phyloP scores from a whole-genome alignment of 2,888 invertebrate species.

The Mythimna albipuncta region DNA sequence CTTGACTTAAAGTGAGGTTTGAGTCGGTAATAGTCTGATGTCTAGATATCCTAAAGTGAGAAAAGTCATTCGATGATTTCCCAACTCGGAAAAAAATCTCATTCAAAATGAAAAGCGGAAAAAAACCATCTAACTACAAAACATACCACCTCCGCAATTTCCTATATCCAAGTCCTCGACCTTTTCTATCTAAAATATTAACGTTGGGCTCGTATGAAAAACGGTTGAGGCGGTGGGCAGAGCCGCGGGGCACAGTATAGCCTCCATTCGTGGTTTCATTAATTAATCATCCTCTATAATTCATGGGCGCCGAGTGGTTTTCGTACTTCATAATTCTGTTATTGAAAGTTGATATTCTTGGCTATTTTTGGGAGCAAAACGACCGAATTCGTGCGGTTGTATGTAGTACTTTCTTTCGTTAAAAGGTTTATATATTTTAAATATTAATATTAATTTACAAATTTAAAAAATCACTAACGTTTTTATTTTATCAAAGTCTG shows the following conservation, averaged over 20 bases:
- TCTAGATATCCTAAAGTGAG: too few species aligned
- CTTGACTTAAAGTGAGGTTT: too few species aligned
- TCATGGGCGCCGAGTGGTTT: slow-evolving; percentile 45
- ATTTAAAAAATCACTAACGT: too few species aligned
- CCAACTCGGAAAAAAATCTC: too few species aligned
- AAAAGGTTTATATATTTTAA: too few species aligned
- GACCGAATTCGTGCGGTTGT: neutral
- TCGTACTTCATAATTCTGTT: slow-evolving; percentile 50
- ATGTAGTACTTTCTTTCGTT: too few species aligned
- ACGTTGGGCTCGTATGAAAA: slow-evolving; percentile 66
- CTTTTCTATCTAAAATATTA: slow-evolving; percentile 69
- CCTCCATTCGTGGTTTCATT: slow-evolving; percentile 59
- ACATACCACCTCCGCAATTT: slow-evolving; percentile 27
- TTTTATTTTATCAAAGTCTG: too few species aligned
- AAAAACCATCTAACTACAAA: too few species aligned
- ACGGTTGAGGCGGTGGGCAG: slow-evolving; percentile 57
- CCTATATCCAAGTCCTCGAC: slow-evolving; percentile 33
- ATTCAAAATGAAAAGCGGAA: too few species aligned
- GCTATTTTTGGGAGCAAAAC: slow-evolving; percentile 9
- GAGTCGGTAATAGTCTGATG: too few species aligned
- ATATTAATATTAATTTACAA: too few species aligned
- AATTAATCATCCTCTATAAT: slow-evolving; percentile 63
- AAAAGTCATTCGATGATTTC: too few species aligned
- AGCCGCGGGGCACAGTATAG: slow-evolving; percentile 51
- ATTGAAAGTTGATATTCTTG: slow-evolving; percentile 40